Evolutionary conservation across 35 echinoderm and acorn worm genomes (phyloP).

Genomic region (Holothuria glaberrima): DNA sequence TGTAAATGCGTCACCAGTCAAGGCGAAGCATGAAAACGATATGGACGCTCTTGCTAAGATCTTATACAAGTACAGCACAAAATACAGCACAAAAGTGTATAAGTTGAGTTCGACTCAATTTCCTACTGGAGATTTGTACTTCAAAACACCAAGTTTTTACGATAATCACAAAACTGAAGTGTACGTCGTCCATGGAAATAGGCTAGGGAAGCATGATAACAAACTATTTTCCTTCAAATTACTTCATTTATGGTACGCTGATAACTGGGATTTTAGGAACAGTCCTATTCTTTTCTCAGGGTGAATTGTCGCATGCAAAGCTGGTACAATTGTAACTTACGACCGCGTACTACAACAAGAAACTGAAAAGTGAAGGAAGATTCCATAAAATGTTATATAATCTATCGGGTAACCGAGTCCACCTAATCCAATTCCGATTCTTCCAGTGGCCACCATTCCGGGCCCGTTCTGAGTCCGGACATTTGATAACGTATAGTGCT

Average conservation of each 20-base stretch:
- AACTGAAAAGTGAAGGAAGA: too few relatives aligned
- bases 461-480: too few relatives aligned
- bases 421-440: too few relatives aligned
- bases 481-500: too few relatives aligned
- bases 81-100: neutral
- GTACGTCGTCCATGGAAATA: conserved; percentile 63
- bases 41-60: conserved; percentile 41
- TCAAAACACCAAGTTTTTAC: conserved; percentile 34
- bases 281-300: neutral
- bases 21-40: conserved; percentile 47
- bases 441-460: too few relatives aligned
- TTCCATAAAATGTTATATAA: too few relatives aligned
- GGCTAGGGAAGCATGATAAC: conserved; percentile 33
- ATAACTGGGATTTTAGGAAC: conserved; percentile 10
- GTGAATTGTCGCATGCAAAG: too few relatives aligned
- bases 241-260: conserved; percentile 24
- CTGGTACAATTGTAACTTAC: too few relatives aligned
- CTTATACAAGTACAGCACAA: conserved; percentile 22
- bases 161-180: conserved; percentile 48
- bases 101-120: conserved; percentile 35
- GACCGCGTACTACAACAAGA: too few relatives aligned
- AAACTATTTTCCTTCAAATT: conserved; percentile 46
- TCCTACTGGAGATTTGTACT: conserved; percentile 62
- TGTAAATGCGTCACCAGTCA: neutral
- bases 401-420: too few relatives aligned